These are phyloP conservation scores for Hemibagrus guttatus DNA, from an alignment of 2,797 vertebrate species.

Conservation along the genomic window DNA sequence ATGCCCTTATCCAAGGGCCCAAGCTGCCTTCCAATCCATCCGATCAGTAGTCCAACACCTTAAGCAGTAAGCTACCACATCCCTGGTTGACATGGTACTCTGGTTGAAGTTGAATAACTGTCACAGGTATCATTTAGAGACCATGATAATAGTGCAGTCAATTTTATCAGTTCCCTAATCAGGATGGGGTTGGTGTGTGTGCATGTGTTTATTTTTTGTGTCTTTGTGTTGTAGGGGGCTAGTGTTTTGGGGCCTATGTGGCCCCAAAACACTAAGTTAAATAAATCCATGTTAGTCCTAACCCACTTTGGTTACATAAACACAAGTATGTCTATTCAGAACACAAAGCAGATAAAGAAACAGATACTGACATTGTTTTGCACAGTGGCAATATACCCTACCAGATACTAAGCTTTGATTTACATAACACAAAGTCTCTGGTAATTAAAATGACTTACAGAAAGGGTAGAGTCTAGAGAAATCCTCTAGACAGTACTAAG, in stretches of 20 bases:
- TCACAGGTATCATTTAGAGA: neutral
- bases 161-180: neutral
- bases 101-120: neutral
- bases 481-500: neutral
- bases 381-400: neutral
- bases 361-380: neutral
- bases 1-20: too few relatives aligned
- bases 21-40: too few relatives aligned
- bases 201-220: too few relatives aligned
- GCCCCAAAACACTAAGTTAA: too few relatives aligned
- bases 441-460: slow-evolving; percentile 5
- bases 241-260: neutral
- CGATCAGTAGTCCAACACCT: too few relatives aligned
- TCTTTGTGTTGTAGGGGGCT: too few relatives aligned
- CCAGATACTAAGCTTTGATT: neutral
- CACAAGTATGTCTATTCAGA: neutral
- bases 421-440: neutral
- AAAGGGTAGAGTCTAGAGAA: neutral
- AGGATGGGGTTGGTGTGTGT: too few relatives aligned
- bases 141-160: neutral
- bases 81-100: neutral
- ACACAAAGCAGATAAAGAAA: neutral
- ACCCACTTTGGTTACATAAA: neutral
- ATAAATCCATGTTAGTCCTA: neutral
- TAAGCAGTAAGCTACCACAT: too few relatives aligned